Evolutionary conservation across 2,113 vertebrate species (phyloP), one percentile per base, ranked within the genome.

Genomic region (rat (Rattus norvegicus)): DNA sequence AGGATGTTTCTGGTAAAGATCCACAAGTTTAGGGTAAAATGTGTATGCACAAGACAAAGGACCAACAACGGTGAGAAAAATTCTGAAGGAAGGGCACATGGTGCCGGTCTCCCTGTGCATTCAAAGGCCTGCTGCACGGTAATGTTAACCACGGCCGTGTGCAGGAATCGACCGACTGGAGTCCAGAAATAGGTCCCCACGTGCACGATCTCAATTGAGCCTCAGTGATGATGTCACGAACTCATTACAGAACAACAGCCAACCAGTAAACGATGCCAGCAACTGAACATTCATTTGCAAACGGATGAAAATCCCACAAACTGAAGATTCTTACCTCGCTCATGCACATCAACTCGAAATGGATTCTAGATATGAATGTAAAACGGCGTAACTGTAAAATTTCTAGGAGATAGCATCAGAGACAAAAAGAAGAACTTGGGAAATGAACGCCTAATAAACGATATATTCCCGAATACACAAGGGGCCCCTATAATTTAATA

Each of bases 11-110:
- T 39, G 36, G 56, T 72, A 80, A 79, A 93, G 54, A 91, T 73
- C 85, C n/a, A 81, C 16, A 56, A 75, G 39, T 73, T 93, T 54
- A 93, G 28, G 59, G 30, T 54, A 65, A 95, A 90, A 80, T 95
- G 49, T 72, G 77, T 63, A 54, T 47, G 75, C 47, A 73, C 9
- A 87, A 90, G 65, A 47, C 36, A 75, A 47, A 93, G 22, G 20
- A 69, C 39, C 7, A 33, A 65, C 7, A 79, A 75, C n/a, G 69
- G 22, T n/a, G 61, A 49, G 70, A 56, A 43, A 22, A 72, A 80
- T 69, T 47, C 76, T 69, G 39, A 17, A 30, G 7, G 30, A 54
- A 73, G 52, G 93, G 65, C 61, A 63, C 70, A 17, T 49, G 49
- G 17, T 8, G 47, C 22, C 22, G 24, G 28, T 56, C 54, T 75